Conservation (phyloP, 1,140 invertebrate species). For the Hypsibius dujardini region DNA sequence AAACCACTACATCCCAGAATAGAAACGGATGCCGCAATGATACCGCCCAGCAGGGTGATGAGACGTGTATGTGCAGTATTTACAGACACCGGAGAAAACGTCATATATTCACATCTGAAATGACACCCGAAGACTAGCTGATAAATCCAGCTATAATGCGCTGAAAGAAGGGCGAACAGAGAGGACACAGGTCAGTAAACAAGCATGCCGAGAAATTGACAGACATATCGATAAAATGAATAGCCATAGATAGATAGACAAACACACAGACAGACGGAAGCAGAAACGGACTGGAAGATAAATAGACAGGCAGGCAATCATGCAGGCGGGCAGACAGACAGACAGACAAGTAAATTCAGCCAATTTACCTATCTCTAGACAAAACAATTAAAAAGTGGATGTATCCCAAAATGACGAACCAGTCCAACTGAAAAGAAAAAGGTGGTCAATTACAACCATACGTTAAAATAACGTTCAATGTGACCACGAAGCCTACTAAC, state of each 20-base stretch:
- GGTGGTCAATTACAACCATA: too few species aligned
- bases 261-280: too few species aligned
- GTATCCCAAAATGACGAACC: constrained; percentile 73
- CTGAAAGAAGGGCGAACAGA: too few species aligned
- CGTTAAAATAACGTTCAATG: too few species aligned
- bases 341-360: background rate
- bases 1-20: background rate
- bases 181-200: background rate
- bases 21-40: background rate
- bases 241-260: too few species aligned
- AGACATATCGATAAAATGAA: background rate
- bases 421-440: too few species aligned
- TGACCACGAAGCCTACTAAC: too few species aligned
- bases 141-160: too few species aligned
- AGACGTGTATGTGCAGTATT: background rate
- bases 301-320: too few species aligned
- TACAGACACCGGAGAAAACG: background rate
- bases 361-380: constrained; percentile 61
- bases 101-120: constrained; percentile 6
- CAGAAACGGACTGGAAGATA: too few species aligned
- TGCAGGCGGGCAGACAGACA: too few species aligned
- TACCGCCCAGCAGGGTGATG: background rate
- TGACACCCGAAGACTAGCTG: too few species aligned
- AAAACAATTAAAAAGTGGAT: constrained; percentile 65
- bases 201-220: background rate